phyloP scores from a whole-genome alignment of 2,888 invertebrate species.

The Pterobdella sp. region DNA sequence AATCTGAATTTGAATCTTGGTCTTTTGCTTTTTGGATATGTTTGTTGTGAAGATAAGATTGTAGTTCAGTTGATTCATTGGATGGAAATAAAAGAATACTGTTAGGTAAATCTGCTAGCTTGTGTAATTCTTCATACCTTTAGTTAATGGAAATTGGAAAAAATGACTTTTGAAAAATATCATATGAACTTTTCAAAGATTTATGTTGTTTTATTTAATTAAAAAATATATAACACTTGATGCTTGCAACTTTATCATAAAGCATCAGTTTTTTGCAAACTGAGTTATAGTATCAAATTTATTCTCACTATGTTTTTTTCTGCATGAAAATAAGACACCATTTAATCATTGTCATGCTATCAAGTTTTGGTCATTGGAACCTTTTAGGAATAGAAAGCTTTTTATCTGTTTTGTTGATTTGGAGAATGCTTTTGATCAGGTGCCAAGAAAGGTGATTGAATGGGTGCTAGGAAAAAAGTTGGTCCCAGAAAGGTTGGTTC shows the following conservation, averaged over 20 bases:
- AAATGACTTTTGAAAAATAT: slow-evolving; percentile 16
- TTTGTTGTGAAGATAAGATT: slow-evolving; percentile 10
- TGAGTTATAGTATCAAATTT: no score
- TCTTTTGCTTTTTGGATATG: not conserved
- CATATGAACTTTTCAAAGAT: not conserved
- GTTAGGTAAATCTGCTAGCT: slow-evolving; percentile 61
- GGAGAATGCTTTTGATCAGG: no score
- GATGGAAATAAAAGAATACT: slow-evolving; percentile 76
- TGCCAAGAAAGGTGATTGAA: no score
- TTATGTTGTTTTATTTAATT: not conserved
- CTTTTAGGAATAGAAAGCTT: no score
- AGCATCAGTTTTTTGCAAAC: no score
- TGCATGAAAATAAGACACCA: no score
- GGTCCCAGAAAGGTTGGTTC: no score
- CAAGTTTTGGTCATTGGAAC: no score
- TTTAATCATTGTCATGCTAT: no score
- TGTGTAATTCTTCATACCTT: slow-evolving; percentile 53
- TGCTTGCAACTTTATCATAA: not conserved
- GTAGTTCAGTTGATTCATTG: slow-evolving; percentile 50
- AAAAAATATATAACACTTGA: not conserved
- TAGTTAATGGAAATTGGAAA: not conserved
- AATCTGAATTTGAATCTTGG: not conserved
- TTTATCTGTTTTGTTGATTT: no score
- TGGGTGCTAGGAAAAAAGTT: no score
- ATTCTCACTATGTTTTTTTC: no score